Conservation (phyloP, 2,113 vertebrate species). For the Smithornis capensis region DNA sequence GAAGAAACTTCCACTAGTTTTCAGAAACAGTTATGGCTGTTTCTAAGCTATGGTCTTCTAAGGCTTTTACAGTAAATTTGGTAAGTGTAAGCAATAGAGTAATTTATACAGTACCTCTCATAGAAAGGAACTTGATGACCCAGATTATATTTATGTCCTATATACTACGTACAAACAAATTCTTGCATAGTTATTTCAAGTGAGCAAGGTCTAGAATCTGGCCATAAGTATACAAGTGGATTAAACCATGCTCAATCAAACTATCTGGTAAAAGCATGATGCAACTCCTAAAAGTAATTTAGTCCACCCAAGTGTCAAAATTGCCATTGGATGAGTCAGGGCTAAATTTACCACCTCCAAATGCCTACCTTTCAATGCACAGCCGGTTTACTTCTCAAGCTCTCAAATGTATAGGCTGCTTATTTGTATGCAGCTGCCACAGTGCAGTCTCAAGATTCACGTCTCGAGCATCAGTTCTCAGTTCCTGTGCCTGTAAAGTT, state of each 20-base stretch:
- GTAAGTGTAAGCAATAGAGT: not conserved
- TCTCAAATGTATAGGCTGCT: slow-evolving; percentile 60
- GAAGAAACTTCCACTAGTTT: not conserved
- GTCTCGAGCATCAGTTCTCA: not conserved
- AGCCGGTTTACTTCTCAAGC: slow-evolving; percentile 47
- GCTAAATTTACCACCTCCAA: slow-evolving; percentile 64
- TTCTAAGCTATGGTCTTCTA: not conserved
- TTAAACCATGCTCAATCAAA: slow-evolving; percentile 41
- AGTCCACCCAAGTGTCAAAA: slow-evolving; percentile 62
- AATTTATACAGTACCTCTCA: not conserved
- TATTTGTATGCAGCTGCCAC: slow-evolving; percentile 45
- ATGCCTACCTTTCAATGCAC: slow-evolving; percentile 69
- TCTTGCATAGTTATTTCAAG: not conserved
- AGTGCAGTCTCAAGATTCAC: not conserved
- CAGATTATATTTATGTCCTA: rapidly evolving
- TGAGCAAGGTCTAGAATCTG: not conserved
- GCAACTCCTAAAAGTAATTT: slow-evolving; percentile 61
- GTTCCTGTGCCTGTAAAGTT: not conserved
- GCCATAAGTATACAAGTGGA: not conserved
- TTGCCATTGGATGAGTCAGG: slow-evolving; percentile 66
- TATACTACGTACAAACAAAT: not conserved
- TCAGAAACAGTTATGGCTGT: not conserved
- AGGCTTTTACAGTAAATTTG: not conserved
- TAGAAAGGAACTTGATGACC: not conserved
- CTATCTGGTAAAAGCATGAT: slow-evolving; percentile 60